Evolutionary conservation across 2,888 invertebrate genomes (phyloP).

Genomic region (Phragmatobia fuliginosa): DNA sequence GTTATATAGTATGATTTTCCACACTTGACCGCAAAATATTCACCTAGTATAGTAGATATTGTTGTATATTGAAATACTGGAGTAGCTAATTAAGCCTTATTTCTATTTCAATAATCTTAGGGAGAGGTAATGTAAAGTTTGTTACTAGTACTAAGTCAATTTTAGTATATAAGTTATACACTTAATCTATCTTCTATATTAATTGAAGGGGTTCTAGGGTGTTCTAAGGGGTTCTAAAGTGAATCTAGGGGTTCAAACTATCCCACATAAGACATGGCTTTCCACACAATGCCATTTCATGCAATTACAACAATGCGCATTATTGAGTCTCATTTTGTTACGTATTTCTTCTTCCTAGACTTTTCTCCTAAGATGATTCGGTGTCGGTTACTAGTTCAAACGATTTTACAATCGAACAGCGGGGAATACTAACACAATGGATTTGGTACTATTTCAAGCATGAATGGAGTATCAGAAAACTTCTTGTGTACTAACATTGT

Average conservation of each 20-base stretch:
- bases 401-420: too few relatives aligned
- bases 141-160: neutral
- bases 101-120: neutral
- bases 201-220: too few relatives aligned
- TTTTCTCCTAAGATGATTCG: too few relatives aligned
- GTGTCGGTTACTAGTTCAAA: too few relatives aligned
- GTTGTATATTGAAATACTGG: neutral
- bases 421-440: too few relatives aligned
- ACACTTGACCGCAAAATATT: neutral
- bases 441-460: constrained; percentile 59
- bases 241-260: constrained; percentile 25
- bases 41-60: neutral
- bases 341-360: too few relatives aligned
- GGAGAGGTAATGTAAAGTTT: neutral
- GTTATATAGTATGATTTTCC: neutral
- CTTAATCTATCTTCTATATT: neutral
- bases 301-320: constrained; percentile 59
- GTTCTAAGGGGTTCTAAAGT: too few relatives aligned
- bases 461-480: constrained; percentile 44
- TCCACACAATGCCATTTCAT: constrained; percentile 45
- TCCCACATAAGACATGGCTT: constrained; percentile 42
- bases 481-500: constrained; percentile 63
- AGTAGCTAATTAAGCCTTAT: neutral
- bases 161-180: too few relatives aligned
- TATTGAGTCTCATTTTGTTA: constrained; percentile 58